These are phyloP conservation scores for Aplochiton taeniatus DNA, from an alignment of 2,797 vertebrate species.

Conservation along the genomic window DNA sequence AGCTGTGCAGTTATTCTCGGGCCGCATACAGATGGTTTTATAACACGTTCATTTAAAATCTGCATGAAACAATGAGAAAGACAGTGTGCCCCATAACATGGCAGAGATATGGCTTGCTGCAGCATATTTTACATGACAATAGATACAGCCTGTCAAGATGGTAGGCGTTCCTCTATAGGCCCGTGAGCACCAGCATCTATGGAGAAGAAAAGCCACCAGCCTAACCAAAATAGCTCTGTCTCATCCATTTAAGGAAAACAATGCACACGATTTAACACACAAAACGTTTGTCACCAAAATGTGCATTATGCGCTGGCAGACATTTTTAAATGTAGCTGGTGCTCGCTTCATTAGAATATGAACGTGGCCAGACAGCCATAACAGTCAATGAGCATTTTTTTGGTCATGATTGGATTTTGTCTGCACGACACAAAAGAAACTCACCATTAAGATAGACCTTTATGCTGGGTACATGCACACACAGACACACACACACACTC, in stretches of 20 bases:
- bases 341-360: constrained; percentile 79
- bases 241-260: constrained; percentile 86
- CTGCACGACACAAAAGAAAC: constrained; percentile 96
- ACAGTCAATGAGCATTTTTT: constrained; percentile 90
- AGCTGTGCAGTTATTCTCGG: too few species aligned
- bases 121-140: constrained; percentile 77
- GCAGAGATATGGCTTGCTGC: constrained; percentile 49
- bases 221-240: constrained; percentile 75
- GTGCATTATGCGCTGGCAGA: constrained; percentile 82
- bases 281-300: constrained; percentile 83
- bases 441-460: constrained; percentile 98
- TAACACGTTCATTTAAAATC: constrained; percentile 25
- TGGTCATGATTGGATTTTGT: constrained; percentile 99
- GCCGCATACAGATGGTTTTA: too few species aligned
- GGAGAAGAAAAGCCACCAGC: constrained; percentile 70
- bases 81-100: constrained; percentile 37
- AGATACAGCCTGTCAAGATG: constrained; percentile 56
- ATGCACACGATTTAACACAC: constrained; percentile 85
- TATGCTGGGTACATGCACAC: constrained; percentile 77
- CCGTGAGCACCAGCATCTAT: constrained; percentile 54
- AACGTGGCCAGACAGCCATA: constrained; percentile 87
- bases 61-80: constrained; percentile 68
- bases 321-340: constrained; percentile 92
- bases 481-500: constrained; percentile 20
- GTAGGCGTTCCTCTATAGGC: constrained; percentile 39